Evolutionary conservation across 2,888 invertebrate species (phyloP).

Genomic region (Escarpia spicata): DNA sequence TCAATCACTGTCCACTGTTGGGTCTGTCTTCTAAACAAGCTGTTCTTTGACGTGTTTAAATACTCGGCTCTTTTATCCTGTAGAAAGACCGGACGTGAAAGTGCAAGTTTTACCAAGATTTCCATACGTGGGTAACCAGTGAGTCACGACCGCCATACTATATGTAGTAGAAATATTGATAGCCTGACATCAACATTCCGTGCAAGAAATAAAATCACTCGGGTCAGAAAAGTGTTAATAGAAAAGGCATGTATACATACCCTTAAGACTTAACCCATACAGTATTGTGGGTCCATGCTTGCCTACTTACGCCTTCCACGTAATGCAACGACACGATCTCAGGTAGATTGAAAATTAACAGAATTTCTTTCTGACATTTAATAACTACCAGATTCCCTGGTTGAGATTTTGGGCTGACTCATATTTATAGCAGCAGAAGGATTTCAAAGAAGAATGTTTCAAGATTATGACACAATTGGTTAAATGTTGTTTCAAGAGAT

Average conservation of each 20-base stretch:
- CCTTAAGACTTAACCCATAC: conserved; percentile 1
- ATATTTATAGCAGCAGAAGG: background rate
- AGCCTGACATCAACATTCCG: background rate
- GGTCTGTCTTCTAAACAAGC: background rate
- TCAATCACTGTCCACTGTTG: background rate
- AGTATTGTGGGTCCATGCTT: background rate
- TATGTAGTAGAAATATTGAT: conserved; percentile 7
- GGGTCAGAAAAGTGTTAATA: background rate
- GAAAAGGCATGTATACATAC: background rate
- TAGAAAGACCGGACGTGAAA: background rate
- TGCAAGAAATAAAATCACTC: background rate
- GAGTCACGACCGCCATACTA: background rate
- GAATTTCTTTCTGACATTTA: too few species aligned
- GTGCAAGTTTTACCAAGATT: background rate
- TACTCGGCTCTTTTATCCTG: background rate
- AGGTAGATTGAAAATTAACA: too few species aligned
- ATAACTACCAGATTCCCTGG: too few species aligned
- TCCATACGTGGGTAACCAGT: background rate
- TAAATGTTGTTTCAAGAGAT: too few species aligned
- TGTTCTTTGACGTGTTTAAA: background rate
- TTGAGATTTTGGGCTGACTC: background rate
- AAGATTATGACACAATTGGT: too few species aligned
- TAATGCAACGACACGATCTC: too few species aligned
- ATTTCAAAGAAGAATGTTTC: background rate
- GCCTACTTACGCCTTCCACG: background rate